Base-by-base conservation (phyloP, 2,888 invertebrate species). In the Cheilosia pagana region DNA sequence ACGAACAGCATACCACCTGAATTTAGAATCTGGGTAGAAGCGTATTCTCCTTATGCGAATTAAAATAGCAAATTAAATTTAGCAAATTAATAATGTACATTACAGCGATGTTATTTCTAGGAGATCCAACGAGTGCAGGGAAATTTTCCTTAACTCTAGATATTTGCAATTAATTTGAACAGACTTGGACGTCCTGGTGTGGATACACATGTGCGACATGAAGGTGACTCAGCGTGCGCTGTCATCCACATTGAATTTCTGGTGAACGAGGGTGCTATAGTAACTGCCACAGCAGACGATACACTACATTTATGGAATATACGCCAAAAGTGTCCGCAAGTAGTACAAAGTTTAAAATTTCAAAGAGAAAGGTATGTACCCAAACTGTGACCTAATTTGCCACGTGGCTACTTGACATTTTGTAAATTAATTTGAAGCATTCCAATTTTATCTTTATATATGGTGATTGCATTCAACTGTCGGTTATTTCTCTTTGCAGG, bases 171-270 rank as follows among this genome's bases (percentile, higher is more conserved):
- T 90, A 92, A 89, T 57, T 78, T 23, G 62, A 62, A 77, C 92
- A 98, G 99, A 93, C 94, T 99, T 90, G 99, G 99, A 68, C 95
- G 98, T 81, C 98, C 99, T 0, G 99, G 99, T 39, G 99, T 99
- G 85, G 99, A 99, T 92, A 96, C 97, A 81, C 97, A 98, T 92
- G 95, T 98, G 81, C 95, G 96, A 83, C 99, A 99, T 93, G 97
- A 97, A 90, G 92, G 92, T 65, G 92, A 92, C 87, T 92, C 92
- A 48, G 92, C 91, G 68, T 92, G 91, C 88, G 91, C 92, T 59
- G 97, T 99, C 85, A 94, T 97, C 88, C 98, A 98, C 93, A 94
- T 98, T 88, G 95, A 96, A 91, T 99, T 99, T 93, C 94, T 99
- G 88, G 94, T 98, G 90, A 99, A 99, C 93, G 99, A 99, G 93